phyloP scores from a whole-genome alignment of 2,888 invertebrate genomes.

The Apamea anceps region DNA sequence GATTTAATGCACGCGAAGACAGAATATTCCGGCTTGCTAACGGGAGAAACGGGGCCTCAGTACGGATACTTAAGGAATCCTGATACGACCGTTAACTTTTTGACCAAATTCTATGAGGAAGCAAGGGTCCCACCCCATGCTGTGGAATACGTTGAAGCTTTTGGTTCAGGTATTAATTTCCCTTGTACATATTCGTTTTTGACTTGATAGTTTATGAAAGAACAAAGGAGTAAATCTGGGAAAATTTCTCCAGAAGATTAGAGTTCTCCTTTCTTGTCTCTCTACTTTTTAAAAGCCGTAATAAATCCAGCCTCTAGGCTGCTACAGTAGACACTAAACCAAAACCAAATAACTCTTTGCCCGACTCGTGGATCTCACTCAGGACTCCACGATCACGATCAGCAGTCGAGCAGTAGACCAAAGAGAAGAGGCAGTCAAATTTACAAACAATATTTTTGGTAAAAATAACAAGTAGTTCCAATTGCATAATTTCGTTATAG shows the following conservation, averaged over 20 bases:
- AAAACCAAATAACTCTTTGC: neutral
- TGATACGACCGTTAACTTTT: slow-evolving; percentile 28
- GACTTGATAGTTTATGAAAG: neutral
- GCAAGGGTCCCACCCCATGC: slow-evolving; percentile 91
- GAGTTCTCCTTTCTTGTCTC: neutral
- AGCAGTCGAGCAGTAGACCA: neutral
- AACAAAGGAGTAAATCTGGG: neutral
- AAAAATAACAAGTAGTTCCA: neutral
- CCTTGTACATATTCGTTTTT: neutral
- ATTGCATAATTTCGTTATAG: slow-evolving; percentile 62
- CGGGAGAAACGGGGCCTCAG: slow-evolving; percentile 88
- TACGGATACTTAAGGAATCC: slow-evolving; percentile 55
- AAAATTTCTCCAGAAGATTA: neutral
- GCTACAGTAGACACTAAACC: neutral
- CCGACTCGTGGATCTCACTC: neutral
- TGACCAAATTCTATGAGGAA: slow-evolving; percentile 90
- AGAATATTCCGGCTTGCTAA: slow-evolving; percentile 86
- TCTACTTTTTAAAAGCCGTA: neutral
- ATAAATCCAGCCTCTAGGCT: neutral
- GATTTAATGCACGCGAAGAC: slow-evolving; percentile 92
- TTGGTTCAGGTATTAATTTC: slow-evolving; percentile 91
- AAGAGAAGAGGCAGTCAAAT: slow-evolving; percentile 1
- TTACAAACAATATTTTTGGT: neutral
- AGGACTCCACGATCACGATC: neutral
- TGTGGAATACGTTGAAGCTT: slow-evolving; percentile 95